Evolutionary conservation across 2,113 vertebrate species (phyloP), one percentile per base, ranked within the genome.

Genomic region (Tonatia bakeri): DNA sequence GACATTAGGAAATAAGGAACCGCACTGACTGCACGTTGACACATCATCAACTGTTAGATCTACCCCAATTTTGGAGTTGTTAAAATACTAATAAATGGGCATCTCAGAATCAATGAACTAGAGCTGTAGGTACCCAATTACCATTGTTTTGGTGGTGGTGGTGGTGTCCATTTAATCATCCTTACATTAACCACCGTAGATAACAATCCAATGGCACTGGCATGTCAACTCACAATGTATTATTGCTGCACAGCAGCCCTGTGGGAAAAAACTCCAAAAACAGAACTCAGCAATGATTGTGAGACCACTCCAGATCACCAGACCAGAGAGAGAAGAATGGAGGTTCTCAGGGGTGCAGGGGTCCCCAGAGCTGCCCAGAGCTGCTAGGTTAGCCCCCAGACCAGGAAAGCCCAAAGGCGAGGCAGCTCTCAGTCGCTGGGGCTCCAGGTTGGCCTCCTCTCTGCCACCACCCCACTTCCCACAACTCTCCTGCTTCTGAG

Each of bases 121-220:
- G 7, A 20, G 54, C 1, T 31, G 65, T 0, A 24, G 13, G 15
- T 2, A 31, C 38, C 52, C 3, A 3, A 6, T 1, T 1, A 1
- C 65, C 4, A 5, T 14, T 8, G 14, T 4, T 28, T 52, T 0
- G 2, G 15, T 50, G 65, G 0, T 26, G 13, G 20, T 14, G 26
- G 1, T 31, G 24, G 20, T 4, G 0, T 16, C 50, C 88, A 0
- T 6, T 28, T 45, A 47, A 22, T 8, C 64, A 31, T 28, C 45
- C 36, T 56, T 52, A 31, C 64, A 5, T 16, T 20, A 38, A 28
- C 38, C 33, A 17, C 28, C 5, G 10, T 0, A 38, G 40, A 16
- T 20, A 20, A 31, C 5, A 43, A 1, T 1, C 64, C 36, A 6
- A 20, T 7, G 24, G 22, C 10, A 12, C 5, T 1, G 26, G 15